Base-by-base conservation (phyloP, 2,888 invertebrate genomes). In the Petrolisthes cinctipes region DNA sequence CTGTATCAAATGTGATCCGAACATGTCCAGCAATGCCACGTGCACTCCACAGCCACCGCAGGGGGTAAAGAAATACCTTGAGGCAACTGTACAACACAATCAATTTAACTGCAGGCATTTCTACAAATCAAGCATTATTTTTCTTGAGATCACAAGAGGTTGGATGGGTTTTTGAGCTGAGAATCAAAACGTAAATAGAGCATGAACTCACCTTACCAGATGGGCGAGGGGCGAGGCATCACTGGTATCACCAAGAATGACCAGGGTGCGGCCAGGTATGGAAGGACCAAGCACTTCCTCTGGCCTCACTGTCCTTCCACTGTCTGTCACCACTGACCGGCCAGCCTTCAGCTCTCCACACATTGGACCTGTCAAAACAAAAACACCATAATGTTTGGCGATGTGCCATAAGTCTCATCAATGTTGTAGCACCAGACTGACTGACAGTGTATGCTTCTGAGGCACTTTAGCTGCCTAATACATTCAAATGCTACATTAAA, bases 161-260 rank as follows among this genome's bases (percentile, higher is more conserved):
- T 37, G 37, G 37, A 37, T 37, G 1, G 37, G 37, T 37, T 37
- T 37, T 1, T 37, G 37, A 37, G 37, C 1, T 2, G 0, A 37
- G 37, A 37, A 37, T 37, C 37, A 37, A 37, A 37, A 37, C 37
- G 37, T 37, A 37, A 37, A 37, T 37, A 17, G 37, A 17, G 11
- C 53, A 53, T 17, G 7, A 57, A 82, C 86, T 20, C 11, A 89
- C 89, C 66, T 56, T 23, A 86, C 56, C 51, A 93, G 88, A 82
- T 92, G 91, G 37, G 91, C 86, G 82, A 93, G 92, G 61, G 92
- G 90, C n/a, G 91, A 91, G 56, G 93, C 92, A 91, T 93, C 92
- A 56, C 91, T 91, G 17, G 93, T 93, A 89, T 93, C 93, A n/a
- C 93, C 93, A 79, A 93, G 90, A 61, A 93, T 92, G 4, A 92